Evolutionary conservation across 1,140 invertebrate species (phyloP), one percentile per base, ranked within the genome.

Genomic region (Drosophila setifemur): DNA sequence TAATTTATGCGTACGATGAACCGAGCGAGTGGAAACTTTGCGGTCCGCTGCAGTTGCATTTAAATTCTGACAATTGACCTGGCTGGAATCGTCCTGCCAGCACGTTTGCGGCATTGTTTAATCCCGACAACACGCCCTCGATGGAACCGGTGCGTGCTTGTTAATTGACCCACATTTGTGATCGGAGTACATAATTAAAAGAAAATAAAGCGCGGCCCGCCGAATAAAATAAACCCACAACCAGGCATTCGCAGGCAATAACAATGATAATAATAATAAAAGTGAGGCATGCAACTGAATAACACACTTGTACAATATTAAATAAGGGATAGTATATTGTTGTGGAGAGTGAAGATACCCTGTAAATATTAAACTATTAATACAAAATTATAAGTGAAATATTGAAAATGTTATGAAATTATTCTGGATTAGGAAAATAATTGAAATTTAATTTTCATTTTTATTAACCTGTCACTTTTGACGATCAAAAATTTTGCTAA

Each of bases 1-100:
- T 86, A 85, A 85, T 85, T 85, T 86, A 86, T 86, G 75, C 82
- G 75, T 53, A 75, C 71, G 61, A 50, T 86, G 76, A 86, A 85
- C 75, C 67, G 43, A 21, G 26, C 31, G 52, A 67, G 42, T 58
- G 69, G 53, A 42, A 57, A 57, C 49, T 66, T 35, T 47, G 43
- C 49, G 49, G 74, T 53, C 58, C 55, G 47, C 35, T 48, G 60
- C 18, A 43, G 52, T 50, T 40, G 63, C 37, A 61, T 48, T 72
- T 64, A 61, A 82, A 82, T 67, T 76, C 40, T 55, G 66, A 42
- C 75, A 74, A 63, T 69, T 57, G 50, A n/a, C n/a, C n/a, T n/a
- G n/a, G n/a, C 37, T 23, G 57, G 33, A 19, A 37, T 48, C 63
- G 75, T 47, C 55, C 52, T 64, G 49, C 64, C 31, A 35, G 43